Conservation (phyloP, 1,140 invertebrate genomes). For the Choristoneura fumiferana region DNA sequence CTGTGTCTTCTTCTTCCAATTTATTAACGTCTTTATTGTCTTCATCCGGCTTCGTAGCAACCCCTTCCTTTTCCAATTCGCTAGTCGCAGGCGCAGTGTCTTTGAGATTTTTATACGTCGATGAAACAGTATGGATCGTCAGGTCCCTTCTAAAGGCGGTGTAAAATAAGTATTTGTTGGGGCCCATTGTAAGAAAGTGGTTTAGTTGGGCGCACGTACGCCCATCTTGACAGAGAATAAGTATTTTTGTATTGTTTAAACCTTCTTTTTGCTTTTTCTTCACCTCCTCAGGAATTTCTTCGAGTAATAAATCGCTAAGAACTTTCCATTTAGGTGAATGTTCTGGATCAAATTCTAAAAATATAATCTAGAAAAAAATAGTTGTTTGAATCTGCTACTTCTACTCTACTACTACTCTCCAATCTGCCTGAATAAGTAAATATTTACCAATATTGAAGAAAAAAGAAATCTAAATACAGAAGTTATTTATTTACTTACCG, state of each 20-base stretch:
- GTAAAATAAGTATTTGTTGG: constrained; percentile 80
- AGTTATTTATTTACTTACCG: constrained; percentile 80
- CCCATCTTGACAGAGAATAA: constrained; percentile 91
- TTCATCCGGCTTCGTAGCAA: constrained; percentile 22
- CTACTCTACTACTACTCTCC: too few relatives aligned
- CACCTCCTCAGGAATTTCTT: constrained; percentile 87
- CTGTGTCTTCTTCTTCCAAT: constrained; percentile 47
- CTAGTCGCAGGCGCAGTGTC: constrained; percentile 42
- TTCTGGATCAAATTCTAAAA: constrained; percentile 88
- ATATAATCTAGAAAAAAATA: too few relatives aligned
- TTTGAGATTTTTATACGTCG: constrained; percentile 68
- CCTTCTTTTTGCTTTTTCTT: constrained; percentile 71
- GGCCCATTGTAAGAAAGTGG: constrained; percentile 84
- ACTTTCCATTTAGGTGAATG: constrained; percentile 94
- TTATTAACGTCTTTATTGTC: constrained; percentile 30
- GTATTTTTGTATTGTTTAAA: constrained; percentile 81
- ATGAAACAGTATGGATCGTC: constrained; percentile 76
- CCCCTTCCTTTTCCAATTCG: constrained; percentile 38
- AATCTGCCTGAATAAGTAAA: too few relatives aligned
- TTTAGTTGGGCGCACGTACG: constrained; percentile 90
- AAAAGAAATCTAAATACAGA: too few relatives aligned
- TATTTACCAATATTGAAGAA: too few relatives aligned
- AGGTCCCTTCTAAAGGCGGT: constrained; percentile 80
- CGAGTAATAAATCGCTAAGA: constrained; percentile 86
- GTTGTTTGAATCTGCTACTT: too few relatives aligned